These are phyloP conservation scores for Eospalax fontanierii DNA, from an alignment of 2,797 vertebrate species.

Conservation along the genomic window DNA sequence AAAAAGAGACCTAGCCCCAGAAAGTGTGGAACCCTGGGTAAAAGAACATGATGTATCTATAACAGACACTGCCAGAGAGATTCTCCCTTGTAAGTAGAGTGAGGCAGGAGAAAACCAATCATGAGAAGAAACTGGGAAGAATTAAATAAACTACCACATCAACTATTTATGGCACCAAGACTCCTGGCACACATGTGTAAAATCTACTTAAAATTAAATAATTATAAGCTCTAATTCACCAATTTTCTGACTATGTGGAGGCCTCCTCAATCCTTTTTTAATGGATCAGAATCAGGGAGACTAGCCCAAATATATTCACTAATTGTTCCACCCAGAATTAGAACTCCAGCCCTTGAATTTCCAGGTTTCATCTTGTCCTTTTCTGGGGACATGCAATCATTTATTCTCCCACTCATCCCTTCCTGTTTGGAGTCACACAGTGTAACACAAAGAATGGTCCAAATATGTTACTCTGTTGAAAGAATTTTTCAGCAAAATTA, in stretches of 20 bases:
- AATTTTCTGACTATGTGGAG: background rate
- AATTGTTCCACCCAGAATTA: background rate
- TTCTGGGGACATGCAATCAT: background rate
- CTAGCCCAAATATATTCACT: background rate
- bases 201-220: conserved; percentile 48
- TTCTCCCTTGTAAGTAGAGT: background rate
- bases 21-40: background rate
- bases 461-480: conserved; percentile 19
- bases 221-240: conserved; percentile 11
- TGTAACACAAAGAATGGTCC: background rate
- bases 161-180: background rate
- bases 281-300: conserved; percentile 35
- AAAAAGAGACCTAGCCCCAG: background rate
- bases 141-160: background rate
- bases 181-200: accelerated
- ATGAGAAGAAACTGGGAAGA: conserved; percentile 43
- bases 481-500: conserved; percentile 50
- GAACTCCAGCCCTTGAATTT: background rate
- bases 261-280: background rate
- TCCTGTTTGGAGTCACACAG: background rate
- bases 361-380: background rate
- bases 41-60: background rate
- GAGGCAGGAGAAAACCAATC: background rate
- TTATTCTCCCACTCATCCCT: background rate
- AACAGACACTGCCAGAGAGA: background rate